phyloP scores from a whole-genome alignment of 2,797 vertebrate species.

The Mormyrops boulengeri region DNA sequence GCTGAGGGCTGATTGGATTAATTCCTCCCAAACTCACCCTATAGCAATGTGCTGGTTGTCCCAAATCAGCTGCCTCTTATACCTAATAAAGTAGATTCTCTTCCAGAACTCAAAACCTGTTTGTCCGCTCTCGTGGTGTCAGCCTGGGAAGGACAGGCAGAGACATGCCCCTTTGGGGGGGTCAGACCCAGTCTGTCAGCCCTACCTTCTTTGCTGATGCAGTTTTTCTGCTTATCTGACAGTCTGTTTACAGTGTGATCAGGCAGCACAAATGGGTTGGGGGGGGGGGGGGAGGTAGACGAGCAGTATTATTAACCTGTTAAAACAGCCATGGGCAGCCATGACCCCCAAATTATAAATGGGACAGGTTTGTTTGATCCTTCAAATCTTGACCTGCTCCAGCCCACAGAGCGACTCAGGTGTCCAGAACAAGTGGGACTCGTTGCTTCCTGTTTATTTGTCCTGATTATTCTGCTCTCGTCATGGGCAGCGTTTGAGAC shows the following conservation, averaged over 20 bases:
- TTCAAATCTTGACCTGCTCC: background rate
- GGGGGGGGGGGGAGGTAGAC: background rate
- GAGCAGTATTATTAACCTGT: background rate
- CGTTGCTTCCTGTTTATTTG: conserved; percentile 27
- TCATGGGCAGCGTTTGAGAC: background rate
- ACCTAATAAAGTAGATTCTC: conserved; percentile 59
- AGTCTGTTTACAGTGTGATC: background rate
- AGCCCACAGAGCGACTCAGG: background rate
- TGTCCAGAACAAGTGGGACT: conserved; percentile 9
- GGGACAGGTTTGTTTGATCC: background rate
- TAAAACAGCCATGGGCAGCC: background rate
- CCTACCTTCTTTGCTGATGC: background rate
- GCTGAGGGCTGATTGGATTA: conserved; percentile 60
- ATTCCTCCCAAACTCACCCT: conserved; percentile 53
- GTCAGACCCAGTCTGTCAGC: background rate
- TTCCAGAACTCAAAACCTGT: conserved; percentile 9
- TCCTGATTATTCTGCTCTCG: conserved; percentile 19
- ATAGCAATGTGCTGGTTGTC: conserved; percentile 48
- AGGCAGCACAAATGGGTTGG: background rate
- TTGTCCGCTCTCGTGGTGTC: background rate
- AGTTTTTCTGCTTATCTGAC: background rate
- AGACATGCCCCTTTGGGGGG: conserved; percentile 27
- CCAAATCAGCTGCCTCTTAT: conserved; percentile 61
- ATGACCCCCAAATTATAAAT: conserved; percentile 4
- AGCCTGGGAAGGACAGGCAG: conserved; percentile 39